Evolutionary conservation across 2,888 invertebrate species (phyloP).

Genomic region (Odontothrips loti): DNA sequence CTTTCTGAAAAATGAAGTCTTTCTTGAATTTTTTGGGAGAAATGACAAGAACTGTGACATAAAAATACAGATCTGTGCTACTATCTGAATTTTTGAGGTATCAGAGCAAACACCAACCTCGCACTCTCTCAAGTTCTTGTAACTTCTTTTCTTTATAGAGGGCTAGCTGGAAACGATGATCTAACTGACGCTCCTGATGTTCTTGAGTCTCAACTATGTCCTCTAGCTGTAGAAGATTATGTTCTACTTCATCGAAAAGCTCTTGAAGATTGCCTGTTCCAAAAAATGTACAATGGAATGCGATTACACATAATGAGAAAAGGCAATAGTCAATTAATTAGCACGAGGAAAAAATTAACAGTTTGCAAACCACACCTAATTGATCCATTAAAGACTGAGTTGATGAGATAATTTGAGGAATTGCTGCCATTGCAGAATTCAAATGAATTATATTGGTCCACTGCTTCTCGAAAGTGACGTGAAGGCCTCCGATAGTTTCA

Average conservation of each 20-base stretch:
- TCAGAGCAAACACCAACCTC: slow-evolving; percentile 49
- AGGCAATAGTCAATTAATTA: too few species aligned
- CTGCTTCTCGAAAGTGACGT: slow-evolving; percentile 48
- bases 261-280: slow-evolving; percentile 51
- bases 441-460: slow-evolving; percentile 47
- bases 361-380: slow-evolving; percentile 44
- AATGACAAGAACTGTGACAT: not conserved
- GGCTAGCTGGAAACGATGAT: slow-evolving; percentile 66
- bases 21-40: too few species aligned
- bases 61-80: slow-evolving; percentile 30
- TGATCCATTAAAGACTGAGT: slow-evolving; percentile 50
- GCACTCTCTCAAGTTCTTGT: slow-evolving; percentile 50
- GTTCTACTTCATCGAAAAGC: slow-evolving; percentile 60
- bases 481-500: slow-evolving; percentile 49
- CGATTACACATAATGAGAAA: slow-evolving; percentile 13
- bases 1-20: slow-evolving; percentile 46
- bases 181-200: slow-evolving; percentile 64
- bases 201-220: slow-evolving; percentile 65
- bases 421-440: slow-evolving; percentile 47
- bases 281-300: slow-evolving; percentile 13
- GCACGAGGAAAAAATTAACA: not conserved
- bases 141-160: slow-evolving; percentile 68
- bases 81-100: not conserved
- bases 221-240: slow-evolving; percentile 60
- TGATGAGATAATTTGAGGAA: slow-evolving; percentile 50